These are phyloP conservation scores for Rhynchotus rufescens DNA, from an alignment of 2,797 vertebrate species.

Conservation along the genomic window DNA sequence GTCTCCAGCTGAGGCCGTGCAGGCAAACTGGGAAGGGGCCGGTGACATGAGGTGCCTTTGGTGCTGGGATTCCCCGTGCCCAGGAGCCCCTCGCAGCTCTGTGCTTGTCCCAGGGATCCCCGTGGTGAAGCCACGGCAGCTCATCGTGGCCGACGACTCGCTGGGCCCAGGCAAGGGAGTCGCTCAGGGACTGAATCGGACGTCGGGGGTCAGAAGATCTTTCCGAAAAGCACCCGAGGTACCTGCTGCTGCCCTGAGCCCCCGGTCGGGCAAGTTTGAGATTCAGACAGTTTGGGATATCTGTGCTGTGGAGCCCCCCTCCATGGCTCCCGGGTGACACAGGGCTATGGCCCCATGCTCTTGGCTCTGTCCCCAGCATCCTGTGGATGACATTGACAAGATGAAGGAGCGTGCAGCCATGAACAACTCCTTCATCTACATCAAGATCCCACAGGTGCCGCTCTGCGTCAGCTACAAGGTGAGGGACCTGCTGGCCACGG, in stretches of 20 bases:
- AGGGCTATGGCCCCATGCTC: conserved; percentile 37
- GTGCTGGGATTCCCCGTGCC: not conserved
- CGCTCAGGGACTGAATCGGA: conserved; percentile 92
- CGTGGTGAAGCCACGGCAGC: conserved; percentile 91
- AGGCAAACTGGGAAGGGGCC: not conserved
- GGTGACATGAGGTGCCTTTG: not conserved
- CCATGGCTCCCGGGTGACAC: not conserved
- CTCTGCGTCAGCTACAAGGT: conserved; percentile 99
- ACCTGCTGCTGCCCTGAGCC: not conserved
- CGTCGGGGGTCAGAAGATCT: conserved; percentile 93
- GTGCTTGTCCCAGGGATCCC: conserved; percentile 81
- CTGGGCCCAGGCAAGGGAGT: conserved; percentile 93
- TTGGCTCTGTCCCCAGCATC: conserved; percentile 82
- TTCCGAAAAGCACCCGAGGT: conserved; percentile 97
- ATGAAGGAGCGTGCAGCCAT: conserved; percentile 99
- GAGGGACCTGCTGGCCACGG: not conserved
- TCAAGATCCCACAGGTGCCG: conserved; percentile 98
- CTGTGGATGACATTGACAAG: conserved; percentile 98
- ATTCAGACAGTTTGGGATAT: not conserved
- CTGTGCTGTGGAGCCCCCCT: not conserved
- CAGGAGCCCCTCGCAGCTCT: not conserved
- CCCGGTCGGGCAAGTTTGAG: too few species aligned
- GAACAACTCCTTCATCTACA: conserved; percentile 99
- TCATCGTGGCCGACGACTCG: conserved; percentile 88
- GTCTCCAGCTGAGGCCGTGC: not conserved